These are phyloP conservation scores for Eilema sororculum DNA, from an alignment of 2,888 invertebrate genomes.

Conservation along the genomic window DNA sequence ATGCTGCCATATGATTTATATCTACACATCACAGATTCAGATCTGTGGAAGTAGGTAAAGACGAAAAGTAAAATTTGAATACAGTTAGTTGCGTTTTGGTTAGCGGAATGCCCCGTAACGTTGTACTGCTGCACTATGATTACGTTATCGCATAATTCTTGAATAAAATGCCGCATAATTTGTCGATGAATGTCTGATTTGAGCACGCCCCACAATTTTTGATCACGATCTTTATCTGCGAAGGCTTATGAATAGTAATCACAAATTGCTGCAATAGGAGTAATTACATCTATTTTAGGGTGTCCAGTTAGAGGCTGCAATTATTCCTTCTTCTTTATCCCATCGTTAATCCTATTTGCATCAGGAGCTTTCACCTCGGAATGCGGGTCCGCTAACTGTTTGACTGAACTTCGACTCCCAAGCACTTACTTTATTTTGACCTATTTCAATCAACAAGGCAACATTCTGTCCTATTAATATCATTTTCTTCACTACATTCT, in stretches of 20 bases:
- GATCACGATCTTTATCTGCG: neutral
- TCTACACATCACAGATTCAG: neutral
- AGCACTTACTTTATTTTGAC: too few relatives aligned
- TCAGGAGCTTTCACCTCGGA: too few relatives aligned
- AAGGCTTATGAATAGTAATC: neutral
- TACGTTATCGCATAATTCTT: neutral
- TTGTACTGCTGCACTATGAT: neutral
- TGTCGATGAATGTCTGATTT: neutral
- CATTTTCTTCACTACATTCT: too few relatives aligned
- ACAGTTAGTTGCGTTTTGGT: neutral
- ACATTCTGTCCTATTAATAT: too few relatives aligned
- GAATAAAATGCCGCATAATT: neutral
- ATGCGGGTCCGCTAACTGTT: too few relatives aligned
- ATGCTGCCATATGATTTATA: slow-evolving; percentile 31
- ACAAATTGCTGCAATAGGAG: neutral
- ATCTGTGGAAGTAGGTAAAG: neutral
- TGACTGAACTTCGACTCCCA: too few relatives aligned
- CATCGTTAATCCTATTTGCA: too few relatives aligned
- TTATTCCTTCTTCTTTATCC: too few relatives aligned
- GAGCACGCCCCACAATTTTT: neutral
- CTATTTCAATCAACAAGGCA: too few relatives aligned
- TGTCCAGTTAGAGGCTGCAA: too few relatives aligned
- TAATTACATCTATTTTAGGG: too few relatives aligned
- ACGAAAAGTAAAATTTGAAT: neutral
- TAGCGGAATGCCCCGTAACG: neutral